Evolutionary conservation across 2,113 vertebrate species (phyloP), one percentile per base, ranked within the genome.

Genomic region (Cyphomyrus plagiostoma): DNA sequence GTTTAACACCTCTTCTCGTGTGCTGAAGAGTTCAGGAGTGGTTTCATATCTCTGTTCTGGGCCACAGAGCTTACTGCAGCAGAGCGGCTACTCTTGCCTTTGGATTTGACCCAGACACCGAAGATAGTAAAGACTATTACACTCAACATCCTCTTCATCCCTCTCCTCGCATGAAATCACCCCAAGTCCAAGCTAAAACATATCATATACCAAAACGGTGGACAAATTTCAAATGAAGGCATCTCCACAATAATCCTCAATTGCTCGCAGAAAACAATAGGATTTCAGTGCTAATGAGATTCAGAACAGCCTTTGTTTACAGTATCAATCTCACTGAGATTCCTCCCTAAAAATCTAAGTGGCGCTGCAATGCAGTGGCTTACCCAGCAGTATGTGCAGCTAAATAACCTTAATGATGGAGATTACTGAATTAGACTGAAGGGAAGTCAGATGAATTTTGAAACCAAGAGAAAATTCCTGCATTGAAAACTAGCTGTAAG

Each of bases 31-130:
- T 23, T 77, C 42, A 46, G 26, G 48, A 86, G 45, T 7, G 26
- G 46, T 35, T 50, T 88, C 87, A 88, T 21, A 11, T 88, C 87
- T 39, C 87, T n/a, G 87, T 13, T 88, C 62, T 58, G 86, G 50
- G 26, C 30, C 52, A 87, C 50, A 58, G 86, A 87, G 30, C 50
- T 23, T 58, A 30, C 13, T 56, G 86, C 39, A 62, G 50, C 46
- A 30, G 30, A 56, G n/a, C 21, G 86, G 52, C 39, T 58, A 19
- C 15, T 26, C 30, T 21, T 87, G 50, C 87, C 35, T 88, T 85
- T 48, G 50, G 80, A 35, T 52, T 23, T 23, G 19, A n/a, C 50
- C 42, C 89, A 62, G 39, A 15, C 77, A 85, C 21, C 21, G 21
- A 46, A 39, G 50, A 62, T n/a, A 85, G 50, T n/a, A 39, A 35